A percentile compares a stretch with the other conserved stretches of the same genome.
Conservation (phyloP, 2,797 vertebrate species). For the Takifugu rubripes region DNA sequence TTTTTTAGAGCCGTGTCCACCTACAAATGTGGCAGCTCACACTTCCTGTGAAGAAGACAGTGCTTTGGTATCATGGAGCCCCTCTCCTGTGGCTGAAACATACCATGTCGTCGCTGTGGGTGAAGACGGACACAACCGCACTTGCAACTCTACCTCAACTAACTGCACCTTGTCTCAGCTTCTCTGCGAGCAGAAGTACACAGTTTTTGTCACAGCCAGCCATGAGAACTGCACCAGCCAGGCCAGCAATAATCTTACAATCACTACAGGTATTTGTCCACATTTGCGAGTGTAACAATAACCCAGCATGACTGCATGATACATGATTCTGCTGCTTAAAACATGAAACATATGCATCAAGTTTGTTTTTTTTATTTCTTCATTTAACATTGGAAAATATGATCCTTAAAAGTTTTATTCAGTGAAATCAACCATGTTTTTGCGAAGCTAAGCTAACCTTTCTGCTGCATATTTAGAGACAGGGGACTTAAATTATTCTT, state of each 20-base stretch:
- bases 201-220: slow-evolving; percentile 51
- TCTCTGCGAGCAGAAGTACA: slow-evolving; percentile 57
- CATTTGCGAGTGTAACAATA: too few species aligned
- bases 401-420: too few species aligned
- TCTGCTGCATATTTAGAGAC: too few species aligned
- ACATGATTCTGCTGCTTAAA: too few species aligned
- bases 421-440: too few species aligned
- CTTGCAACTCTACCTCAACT: slow-evolving; percentile 43
- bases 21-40: slow-evolving; percentile 33
- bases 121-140: slow-evolving; percentile 36
- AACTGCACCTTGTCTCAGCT: slow-evolving; percentile 63
- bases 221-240: slow-evolving; percentile 68
- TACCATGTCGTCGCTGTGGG: slow-evolving; percentile 51
- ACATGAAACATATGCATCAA: too few species aligned
- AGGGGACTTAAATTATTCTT: neutral
- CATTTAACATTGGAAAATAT: too few species aligned
- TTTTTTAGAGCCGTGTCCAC: slow-evolving; percentile 67
- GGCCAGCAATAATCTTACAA: slow-evolving; percentile 45
- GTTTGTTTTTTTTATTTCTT: too few species aligned
- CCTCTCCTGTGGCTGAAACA: slow-evolving; percentile 56
- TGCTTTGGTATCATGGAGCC: slow-evolving; percentile 63
- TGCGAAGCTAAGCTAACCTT: too few species aligned
- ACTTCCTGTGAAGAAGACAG: slow-evolving; percentile 44
- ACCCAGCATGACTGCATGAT: too few species aligned
- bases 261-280: slow-evolving; percentile 60